Evolutionary conservation across 1,140 invertebrate genomes (phyloP).

Genomic region (Philotrypesis tridentata): DNA sequence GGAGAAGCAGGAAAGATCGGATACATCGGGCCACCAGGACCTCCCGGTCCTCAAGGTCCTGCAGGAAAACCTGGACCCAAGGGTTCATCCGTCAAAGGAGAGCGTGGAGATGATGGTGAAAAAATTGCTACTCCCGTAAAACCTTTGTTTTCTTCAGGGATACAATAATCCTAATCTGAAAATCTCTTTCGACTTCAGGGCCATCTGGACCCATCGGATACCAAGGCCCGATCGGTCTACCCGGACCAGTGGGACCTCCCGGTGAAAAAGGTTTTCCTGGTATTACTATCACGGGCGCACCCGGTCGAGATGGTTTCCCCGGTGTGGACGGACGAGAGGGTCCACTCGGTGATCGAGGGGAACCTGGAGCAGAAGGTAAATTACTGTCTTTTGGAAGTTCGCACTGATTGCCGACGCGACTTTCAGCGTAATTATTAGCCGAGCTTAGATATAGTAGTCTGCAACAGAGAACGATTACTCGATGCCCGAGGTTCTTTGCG

Average conservation of each 20-base stretch:
- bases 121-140: background rate
- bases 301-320: conserved; percentile 77
- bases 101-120: conserved; percentile 80
- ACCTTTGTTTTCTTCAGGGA: background rate
- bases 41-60: conserved; percentile 70
- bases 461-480: background rate
- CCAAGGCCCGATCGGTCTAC: conserved; percentile 74
- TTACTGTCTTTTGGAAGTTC: conserved; percentile 15
- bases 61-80: conserved; percentile 75
- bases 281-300: conserved; percentile 76
- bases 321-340: conserved; percentile 77
- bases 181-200: conserved; percentile 57
- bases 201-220: conserved; percentile 76
- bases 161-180: background rate
- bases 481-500: background rate
- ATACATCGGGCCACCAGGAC: conserved; percentile 72
- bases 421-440: background rate
- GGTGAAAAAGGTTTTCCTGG: conserved; percentile 84
- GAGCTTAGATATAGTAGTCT: background rate
- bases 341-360: conserved; percentile 78
- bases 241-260: conserved; percentile 74
- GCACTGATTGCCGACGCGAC: background rate
- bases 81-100: conserved; percentile 79
- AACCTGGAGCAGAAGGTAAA: conserved; percentile 76
- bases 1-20: conserved; percentile 75